Evolutionary conservation across 2,113 vertebrate species (phyloP), one percentile per base, ranked within the genome.

Genomic region (Larimichthys crocea): DNA sequence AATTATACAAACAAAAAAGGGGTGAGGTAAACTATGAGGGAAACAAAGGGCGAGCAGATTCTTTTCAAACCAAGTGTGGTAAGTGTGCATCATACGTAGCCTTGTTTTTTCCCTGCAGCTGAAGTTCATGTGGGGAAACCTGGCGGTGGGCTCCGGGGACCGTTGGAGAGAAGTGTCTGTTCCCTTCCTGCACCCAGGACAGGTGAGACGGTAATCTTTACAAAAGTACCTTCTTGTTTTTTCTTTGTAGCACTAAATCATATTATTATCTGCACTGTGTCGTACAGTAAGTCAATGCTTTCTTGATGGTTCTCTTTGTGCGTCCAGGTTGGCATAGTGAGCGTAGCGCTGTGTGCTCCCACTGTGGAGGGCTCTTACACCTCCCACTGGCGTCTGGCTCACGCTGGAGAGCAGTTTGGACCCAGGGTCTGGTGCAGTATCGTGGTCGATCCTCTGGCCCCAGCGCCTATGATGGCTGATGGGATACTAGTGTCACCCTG

Each of bases 381-480:
- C 10, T 99, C 98, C 49, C 98, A 99, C 88, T 99, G 98, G 98
- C 97, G 98, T 3, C 94, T 99, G 83, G 97, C 98, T 10, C 98
- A 99, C 72, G 94, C 89, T 62, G 97, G 97, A 17, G 97, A 99
- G 35, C 98, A 99, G 91, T 99, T 99, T 84, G 98, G 98, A 22
- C 98, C 98, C 1, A 95, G 98, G n/a, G 96, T 99, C 67, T 99
- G 98, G 98, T 99, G 98, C 92, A 99, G 97, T 88, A 97, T 99
- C 52, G 94, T 98, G 74, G 98, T 99, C 62, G 97, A 99, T 87
- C 94, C 97, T 35, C 77, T 91, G 73, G 95, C 95, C 16, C 94
- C 95, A 0, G 92, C 93, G 0, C 92, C 95, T n/a, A 87, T 84
- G 19, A 92, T 94, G 83, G 70, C 90, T 10, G 95, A 96, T 16